A percentile compares a stretch with the other conserved stretches of the same genome.
Evolutionary conservation across 1,140 invertebrate genomes (phyloP).

Genomic region (Lordiphosa stackelbergi): DNA sequence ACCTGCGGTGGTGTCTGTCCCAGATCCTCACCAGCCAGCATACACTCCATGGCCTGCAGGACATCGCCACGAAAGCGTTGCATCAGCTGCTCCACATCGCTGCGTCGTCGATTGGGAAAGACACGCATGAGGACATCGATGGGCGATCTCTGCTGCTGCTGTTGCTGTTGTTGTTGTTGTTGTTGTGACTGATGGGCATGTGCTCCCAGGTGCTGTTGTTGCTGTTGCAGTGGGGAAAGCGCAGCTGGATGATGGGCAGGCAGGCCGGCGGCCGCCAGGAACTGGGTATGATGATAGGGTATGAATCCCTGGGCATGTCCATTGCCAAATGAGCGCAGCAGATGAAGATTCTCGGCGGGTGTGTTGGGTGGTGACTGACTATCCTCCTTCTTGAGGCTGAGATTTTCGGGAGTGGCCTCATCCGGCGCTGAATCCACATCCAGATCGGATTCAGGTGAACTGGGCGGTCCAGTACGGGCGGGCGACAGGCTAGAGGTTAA

Average conservation of each 20-base stretch:
- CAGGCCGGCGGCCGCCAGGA: conserved; percentile 60
- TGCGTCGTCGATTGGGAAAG: conserved; percentile 89
- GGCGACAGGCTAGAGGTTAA: conserved; percentile 77
- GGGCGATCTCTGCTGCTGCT: conserved; percentile 81
- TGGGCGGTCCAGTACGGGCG: conserved; percentile 75
- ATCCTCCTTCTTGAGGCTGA: conserved; percentile 79
- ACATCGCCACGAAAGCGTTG: conserved; percentile 89
- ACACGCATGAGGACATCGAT: conserved; percentile 87
- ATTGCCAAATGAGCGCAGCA: conserved; percentile 64
- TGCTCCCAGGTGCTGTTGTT: conserved; percentile 64
- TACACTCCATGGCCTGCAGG: conserved; percentile 92
- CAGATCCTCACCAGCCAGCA: conserved; percentile 83
- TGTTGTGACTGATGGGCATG: conserved; percentile 56
- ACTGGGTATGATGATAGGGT: conserved; percentile 78
- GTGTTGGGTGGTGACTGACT: conserved; percentile 71
- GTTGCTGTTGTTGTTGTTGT: conserved; percentile 73
- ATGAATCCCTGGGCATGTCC: conserved; percentile 75
- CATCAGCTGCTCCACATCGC: conserved; percentile 90
- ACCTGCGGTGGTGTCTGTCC: conserved; percentile 62
- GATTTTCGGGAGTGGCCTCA: conserved; percentile 81
- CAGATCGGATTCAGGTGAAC: conserved; percentile 78
- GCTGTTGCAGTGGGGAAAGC: conserved; percentile 43
- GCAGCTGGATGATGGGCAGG: conserved; percentile 58
- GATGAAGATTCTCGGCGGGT: conserved; percentile 65
- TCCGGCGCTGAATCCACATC: conserved; percentile 79